phyloP scores from a whole-genome alignment of 2,888 invertebrate genomes.

The Caenorhabditis imperialis region DNA sequence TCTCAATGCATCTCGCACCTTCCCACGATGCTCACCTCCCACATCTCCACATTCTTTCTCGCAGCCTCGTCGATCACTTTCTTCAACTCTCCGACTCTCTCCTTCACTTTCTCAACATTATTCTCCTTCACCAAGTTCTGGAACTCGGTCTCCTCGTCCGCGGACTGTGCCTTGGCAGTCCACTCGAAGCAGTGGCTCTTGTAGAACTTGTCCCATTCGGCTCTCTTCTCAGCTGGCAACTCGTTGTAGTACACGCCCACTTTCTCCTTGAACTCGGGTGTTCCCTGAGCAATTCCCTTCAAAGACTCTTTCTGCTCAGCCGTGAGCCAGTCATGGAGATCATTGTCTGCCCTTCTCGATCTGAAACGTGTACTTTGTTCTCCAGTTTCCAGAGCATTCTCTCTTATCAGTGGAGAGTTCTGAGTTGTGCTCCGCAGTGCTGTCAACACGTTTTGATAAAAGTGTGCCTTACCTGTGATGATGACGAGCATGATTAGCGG shows the following conservation, averaged over 20 bases:
- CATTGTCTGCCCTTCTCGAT: slow-evolving; percentile 21
- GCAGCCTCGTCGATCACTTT: slow-evolving; percentile 56
- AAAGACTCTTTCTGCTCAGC: slow-evolving; percentile 54
- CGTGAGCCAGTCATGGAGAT: slow-evolving; percentile 58
- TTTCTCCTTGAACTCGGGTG: slow-evolving; percentile 53
- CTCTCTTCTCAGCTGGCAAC: slow-evolving; percentile 47
- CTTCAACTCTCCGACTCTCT: slow-evolving; percentile 59
- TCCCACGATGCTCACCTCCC: slow-evolving; percentile 44
- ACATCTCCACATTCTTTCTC: slow-evolving; percentile 51
- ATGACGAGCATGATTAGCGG: slow-evolving; percentile 31
- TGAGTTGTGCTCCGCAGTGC: background rate
- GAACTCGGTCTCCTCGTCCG: slow-evolving; percentile 34
- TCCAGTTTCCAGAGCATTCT: slow-evolving; percentile 30
- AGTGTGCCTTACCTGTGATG: slow-evolving; percentile 35
- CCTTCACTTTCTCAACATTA: slow-evolving; percentile 50
- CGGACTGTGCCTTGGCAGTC: slow-evolving; percentile 45
- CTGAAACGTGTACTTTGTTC: no score
- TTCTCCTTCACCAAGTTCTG: slow-evolving; percentile 45
- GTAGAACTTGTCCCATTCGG: slow-evolving; percentile 62
- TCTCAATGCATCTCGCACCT: no score
- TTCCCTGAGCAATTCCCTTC: slow-evolving; percentile 27
- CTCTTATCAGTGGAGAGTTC: slow-evolving; percentile 12
- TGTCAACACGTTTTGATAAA: slow-evolving; percentile 28
- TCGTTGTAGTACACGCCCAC: slow-evolving; percentile 53
- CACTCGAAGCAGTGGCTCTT: slow-evolving; percentile 58